Conservation (phyloP, 2,113 vertebrate genomes). For the Leptodactylus fuscus region DNA sequence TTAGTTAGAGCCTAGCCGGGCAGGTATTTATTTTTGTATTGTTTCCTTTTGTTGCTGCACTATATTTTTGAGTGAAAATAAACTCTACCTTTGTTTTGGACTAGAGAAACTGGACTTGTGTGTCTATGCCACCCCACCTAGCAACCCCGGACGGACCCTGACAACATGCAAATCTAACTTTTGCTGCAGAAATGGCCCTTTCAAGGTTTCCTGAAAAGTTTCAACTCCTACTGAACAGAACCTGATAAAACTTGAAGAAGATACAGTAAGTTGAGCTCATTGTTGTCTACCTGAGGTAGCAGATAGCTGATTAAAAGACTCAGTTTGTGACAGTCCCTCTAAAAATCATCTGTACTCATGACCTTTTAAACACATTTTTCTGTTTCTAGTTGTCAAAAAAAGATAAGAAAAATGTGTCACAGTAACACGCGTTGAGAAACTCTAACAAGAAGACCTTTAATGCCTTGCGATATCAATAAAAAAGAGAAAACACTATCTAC, state of each 20-base stretch:
- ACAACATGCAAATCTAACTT: neutral
- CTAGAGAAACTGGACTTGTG: too few species aligned
- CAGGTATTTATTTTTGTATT: too few species aligned
- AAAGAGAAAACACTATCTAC: too few species aligned
- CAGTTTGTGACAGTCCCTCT: neutral
- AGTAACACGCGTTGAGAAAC: neutral
- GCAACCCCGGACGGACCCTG: too few species aligned
- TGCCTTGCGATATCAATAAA: too few species aligned
- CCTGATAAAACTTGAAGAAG: neutral
- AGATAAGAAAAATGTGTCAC: neutral
- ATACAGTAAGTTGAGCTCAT: neutral
- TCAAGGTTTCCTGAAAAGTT: neutral
- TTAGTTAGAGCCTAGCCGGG: too few species aligned
- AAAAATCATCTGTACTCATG: neutral
- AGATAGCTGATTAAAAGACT: neutral
- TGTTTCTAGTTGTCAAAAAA: neutral
- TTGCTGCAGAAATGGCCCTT: neutral
- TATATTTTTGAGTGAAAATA: too few species aligned
- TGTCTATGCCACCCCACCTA: too few species aligned
- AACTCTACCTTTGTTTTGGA: too few species aligned
- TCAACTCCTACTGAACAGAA: neutral
- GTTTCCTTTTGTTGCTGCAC: too few species aligned
- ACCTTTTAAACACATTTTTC: neutral
- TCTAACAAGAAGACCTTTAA: too few species aligned
- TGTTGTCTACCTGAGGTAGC: neutral